phyloP scores from a whole-genome alignment of 1,140 invertebrate genomes.

The Zophobas atratus region DNA sequence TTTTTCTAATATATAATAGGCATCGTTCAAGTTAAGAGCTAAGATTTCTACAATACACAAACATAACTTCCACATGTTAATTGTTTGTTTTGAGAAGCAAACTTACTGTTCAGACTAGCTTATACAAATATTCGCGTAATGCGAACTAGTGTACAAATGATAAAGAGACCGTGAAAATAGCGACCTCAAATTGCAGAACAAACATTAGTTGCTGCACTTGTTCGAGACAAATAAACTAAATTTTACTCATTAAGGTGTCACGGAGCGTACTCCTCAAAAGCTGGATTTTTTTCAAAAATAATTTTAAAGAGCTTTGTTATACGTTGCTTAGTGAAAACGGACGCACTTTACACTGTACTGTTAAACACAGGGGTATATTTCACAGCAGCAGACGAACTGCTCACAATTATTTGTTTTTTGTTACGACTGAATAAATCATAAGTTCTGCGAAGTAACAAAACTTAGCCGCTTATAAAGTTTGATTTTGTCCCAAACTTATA shows the following conservation, averaged over 20 bases:
- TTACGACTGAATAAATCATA: no score
- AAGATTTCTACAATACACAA: not conserved
- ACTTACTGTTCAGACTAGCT: not conserved
- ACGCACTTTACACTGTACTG: no score
- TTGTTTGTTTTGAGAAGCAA: not conserved
- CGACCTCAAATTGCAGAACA: conserved; percentile 26
- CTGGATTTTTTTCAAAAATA: no score
- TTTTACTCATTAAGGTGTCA: not conserved
- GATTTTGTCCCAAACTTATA: no score
- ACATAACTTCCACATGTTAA: not conserved
- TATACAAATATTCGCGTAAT: not conserved
- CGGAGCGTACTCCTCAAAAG: no score
- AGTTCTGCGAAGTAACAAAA: no score
- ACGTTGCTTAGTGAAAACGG: no score
- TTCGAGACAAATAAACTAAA: not conserved
- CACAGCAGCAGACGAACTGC: no score
- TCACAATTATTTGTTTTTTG: no score
- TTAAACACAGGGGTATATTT: no score
- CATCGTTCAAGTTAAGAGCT: not conserved
- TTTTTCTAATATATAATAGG: not conserved
- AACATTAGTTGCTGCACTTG: conserved; percentile 26
- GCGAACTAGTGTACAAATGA: not conserved
- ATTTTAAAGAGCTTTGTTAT: no score
- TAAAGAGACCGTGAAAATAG: conserved; percentile 16
- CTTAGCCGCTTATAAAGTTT: no score